Evolutionary conservation across 2,888 invertebrate genomes (phyloP).

Genomic region (Caenorhabditis panamensis): DNA sequence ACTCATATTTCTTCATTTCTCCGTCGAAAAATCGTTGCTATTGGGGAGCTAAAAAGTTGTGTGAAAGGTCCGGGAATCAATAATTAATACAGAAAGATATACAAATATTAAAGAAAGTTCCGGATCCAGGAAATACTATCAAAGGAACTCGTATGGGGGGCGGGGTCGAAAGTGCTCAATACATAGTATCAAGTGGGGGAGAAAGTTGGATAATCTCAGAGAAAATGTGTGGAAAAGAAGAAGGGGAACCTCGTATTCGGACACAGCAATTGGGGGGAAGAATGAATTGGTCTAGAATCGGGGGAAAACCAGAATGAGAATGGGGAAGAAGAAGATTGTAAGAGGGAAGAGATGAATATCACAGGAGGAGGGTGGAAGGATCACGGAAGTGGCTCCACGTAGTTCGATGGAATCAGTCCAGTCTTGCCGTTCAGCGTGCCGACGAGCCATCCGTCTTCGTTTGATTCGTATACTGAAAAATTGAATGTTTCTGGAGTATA

Average conservation of each 20-base stretch:
- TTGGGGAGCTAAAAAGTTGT: constrained; percentile 10
- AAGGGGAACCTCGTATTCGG: constrained; percentile 45
- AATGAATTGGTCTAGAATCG: constrained; percentile 54
- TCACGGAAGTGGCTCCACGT: constrained; percentile 69
- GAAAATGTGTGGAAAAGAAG: constrained; percentile 5
- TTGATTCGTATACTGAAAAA: constrained; percentile 88
- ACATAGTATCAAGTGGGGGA: background rate
- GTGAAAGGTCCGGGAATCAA: background rate
- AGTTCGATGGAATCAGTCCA: constrained; percentile 79
- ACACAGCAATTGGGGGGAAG: constrained; percentile 48
- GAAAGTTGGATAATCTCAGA: constrained; percentile 19
- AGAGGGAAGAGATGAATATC: constrained; percentile 29
- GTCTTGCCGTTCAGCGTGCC: constrained; percentile 86
- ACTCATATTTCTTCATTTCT: constrained; percentile 14
- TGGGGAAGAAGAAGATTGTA: constrained; percentile 15
- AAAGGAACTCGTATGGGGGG: constrained; percentile 39
- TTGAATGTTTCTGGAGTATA: background rate
- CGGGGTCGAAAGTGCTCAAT: constrained; percentile 13
- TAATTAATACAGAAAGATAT: constrained; percentile 25
- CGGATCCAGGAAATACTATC: constrained; percentile 17
- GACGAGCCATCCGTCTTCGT: constrained; percentile 98
- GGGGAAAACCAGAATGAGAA: constrained; percentile 40
- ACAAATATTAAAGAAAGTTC: constrained; percentile 15
- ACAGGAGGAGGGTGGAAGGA: background rate
- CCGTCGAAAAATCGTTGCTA: constrained; percentile 24